phyloP scores from a whole-genome alignment of 1,140 invertebrate genomes.

The Thaumatotibia leucotreta region DNA sequence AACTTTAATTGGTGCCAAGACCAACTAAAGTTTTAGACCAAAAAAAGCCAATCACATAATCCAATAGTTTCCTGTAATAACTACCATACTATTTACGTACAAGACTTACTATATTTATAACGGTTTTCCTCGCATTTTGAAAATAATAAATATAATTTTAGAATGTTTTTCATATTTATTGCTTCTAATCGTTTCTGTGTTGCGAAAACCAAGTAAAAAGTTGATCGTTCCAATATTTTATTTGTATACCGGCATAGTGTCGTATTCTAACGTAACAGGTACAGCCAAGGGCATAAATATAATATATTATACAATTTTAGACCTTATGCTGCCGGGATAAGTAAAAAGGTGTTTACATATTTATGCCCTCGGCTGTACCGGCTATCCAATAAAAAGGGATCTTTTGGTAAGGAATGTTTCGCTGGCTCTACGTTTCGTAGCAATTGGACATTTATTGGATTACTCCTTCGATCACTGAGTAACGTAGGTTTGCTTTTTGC shows the following conservation, averaged over 20 bases:
- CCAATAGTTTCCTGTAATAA: too few relatives aligned
- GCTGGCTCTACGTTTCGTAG: not conserved
- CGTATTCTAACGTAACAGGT: not conserved
- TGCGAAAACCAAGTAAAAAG: not conserved
- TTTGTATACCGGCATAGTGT: not conserved
- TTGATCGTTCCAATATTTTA: not conserved
- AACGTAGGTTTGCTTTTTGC: not conserved
- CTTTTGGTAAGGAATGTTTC: not conserved
- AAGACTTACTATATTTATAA: too few relatives aligned
- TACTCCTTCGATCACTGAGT: not conserved
- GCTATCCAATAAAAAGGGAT: constrained; percentile 6
- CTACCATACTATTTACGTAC: too few relatives aligned
- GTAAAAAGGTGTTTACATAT: too few relatives aligned
- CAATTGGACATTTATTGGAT: constrained; percentile 7
- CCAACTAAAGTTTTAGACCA: too few relatives aligned
- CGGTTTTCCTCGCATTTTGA: too few relatives aligned
- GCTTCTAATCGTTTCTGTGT: not conserved
- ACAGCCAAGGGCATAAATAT: too few relatives aligned
- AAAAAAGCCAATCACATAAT: too few relatives aligned
- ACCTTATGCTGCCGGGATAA: too few relatives aligned
- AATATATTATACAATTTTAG: too few relatives aligned
- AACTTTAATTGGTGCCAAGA: too few relatives aligned
- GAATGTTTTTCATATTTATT: not conserved
- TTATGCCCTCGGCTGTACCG: not conserved
- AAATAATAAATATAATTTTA: not conserved